Percentiles rank a stretch among this genome's conserved stretches.
These are phyloP conservation scores for Ia io DNA, from an alignment of 2,113 vertebrate species.

Conservation along the genomic window DNA sequence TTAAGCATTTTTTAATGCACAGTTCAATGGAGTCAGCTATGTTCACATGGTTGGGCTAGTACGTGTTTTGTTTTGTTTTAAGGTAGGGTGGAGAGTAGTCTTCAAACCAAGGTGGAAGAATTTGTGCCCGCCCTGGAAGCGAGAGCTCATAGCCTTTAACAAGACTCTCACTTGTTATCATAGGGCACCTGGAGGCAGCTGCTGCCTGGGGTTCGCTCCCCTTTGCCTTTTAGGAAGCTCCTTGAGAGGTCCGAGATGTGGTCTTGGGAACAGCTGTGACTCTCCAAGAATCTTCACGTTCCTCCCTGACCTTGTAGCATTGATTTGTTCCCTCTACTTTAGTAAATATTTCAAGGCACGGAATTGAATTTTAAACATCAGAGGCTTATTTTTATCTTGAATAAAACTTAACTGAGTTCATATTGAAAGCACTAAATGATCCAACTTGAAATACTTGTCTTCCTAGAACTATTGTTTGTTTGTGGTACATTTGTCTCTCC, in stretches of 20 bases:
- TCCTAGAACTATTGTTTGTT: background rate
- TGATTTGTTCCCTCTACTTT: slow-evolving; percentile 59
- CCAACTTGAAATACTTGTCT: slow-evolving; percentile 27
- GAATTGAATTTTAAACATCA: slow-evolving; percentile 61
- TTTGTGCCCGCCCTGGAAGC: background rate
- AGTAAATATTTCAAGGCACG: slow-evolving; percentile 71
- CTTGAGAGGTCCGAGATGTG: background rate
- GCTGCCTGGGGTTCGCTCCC: background rate
- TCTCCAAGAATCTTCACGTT: background rate
- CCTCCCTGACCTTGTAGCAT: slow-evolving; percentile 67
- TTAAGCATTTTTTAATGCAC: background rate
- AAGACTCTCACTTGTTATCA: background rate
- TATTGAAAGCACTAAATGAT: slow-evolving; percentile 47
- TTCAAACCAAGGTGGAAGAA: background rate
- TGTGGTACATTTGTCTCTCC: background rate
- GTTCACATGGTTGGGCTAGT: background rate
- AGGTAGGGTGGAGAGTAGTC: background rate
- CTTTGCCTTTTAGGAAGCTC: background rate
- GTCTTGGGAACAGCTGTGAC: background rate
- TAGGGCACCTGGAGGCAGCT: background rate
- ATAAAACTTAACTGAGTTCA: slow-evolving; percentile 54
- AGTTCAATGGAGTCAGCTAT: background rate
- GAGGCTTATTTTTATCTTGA: slow-evolving; percentile 64
- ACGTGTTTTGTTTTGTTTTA: background rate
- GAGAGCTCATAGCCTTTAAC: background rate